A percentile compares a stretch with the other conserved stretches of the same genome.
Evolutionary conservation across 2,113 vertebrate genomes (phyloP).

Genomic region (Megalops atlanticus): DNA sequence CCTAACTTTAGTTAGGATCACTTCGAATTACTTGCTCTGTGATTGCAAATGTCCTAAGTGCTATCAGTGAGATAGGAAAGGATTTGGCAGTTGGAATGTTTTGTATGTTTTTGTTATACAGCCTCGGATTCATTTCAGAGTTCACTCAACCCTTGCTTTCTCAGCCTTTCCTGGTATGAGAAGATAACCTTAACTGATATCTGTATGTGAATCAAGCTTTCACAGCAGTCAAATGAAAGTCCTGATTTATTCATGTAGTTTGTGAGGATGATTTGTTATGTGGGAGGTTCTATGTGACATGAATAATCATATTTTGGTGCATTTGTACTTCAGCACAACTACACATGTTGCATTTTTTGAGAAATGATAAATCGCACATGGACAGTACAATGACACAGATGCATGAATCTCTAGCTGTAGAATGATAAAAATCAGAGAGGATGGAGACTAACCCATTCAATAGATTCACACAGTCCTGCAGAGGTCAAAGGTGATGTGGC

Average conservation of each 20-base stretch:
- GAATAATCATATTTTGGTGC: background rate
- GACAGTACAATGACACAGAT: background rate
- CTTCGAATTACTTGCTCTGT: background rate
- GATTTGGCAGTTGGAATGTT: background rate
- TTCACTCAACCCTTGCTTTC: background rate
- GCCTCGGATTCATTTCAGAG: background rate
- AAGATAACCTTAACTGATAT: background rate
- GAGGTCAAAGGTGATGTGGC: background rate
- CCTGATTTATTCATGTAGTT: background rate
- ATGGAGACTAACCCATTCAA: background rate
- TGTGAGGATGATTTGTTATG: background rate
- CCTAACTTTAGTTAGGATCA: no score
- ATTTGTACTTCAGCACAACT: background rate
- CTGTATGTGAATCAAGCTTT: background rate
- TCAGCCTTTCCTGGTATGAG: background rate
- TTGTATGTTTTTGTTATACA: background rate
- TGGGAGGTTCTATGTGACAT: background rate
- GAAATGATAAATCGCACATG: constrained; percentile 6
- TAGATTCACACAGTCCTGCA: background rate
- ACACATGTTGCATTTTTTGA: background rate
- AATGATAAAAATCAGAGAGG: background rate
- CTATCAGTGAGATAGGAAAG: background rate
- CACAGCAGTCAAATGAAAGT: background rate
- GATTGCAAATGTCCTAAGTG: background rate
- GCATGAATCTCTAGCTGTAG: no score